Evolutionary conservation across 2,888 invertebrate species (phyloP).

Genomic region (Hipparchia sbordonii): DNA sequence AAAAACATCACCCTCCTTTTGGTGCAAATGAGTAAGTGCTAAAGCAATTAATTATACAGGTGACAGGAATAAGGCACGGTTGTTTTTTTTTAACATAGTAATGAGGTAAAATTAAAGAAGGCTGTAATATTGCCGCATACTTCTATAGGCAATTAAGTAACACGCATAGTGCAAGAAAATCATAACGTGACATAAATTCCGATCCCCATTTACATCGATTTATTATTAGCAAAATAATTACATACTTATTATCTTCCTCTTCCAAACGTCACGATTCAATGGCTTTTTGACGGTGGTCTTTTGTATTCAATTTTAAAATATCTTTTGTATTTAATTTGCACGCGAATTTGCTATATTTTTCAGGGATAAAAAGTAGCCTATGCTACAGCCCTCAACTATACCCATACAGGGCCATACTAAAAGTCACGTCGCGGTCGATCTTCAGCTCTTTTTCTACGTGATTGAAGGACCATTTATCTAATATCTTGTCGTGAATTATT

Average conservation of each 20-base stretch:
- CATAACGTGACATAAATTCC: slow-evolving; percentile 22
- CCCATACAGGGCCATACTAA: too few species aligned
- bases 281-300: too few species aligned
- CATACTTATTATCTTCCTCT: slow-evolving; percentile 9
- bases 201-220: slow-evolving; percentile 16
- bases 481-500: too few species aligned
- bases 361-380: too few species aligned
- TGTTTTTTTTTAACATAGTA: background rate
- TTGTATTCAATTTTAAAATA: too few species aligned
- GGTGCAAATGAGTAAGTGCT: background rate
- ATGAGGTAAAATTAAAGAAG: slow-evolving; percentile 14
- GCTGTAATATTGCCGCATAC: slow-evolving; percentile 16
- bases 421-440: too few species aligned
- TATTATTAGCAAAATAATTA: slow-evolving; percentile 11
- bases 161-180: slow-evolving; percentile 24
- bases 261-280: background rate
- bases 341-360: too few species aligned
- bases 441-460: too few species aligned
- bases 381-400: too few species aligned
- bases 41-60: background rate
- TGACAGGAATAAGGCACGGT: slow-evolving; percentile 2
- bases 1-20: too few species aligned
- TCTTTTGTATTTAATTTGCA: too few species aligned
- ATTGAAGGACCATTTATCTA: too few species aligned
- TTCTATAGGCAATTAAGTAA: slow-evolving; percentile 19